A percentile compares a stretch with the other conserved stretches of the same genome.
These are phyloP conservation scores for Protaetia brevitarsis DNA, from an alignment of 1,140 invertebrate genomes.

Conservation along the genomic window DNA sequence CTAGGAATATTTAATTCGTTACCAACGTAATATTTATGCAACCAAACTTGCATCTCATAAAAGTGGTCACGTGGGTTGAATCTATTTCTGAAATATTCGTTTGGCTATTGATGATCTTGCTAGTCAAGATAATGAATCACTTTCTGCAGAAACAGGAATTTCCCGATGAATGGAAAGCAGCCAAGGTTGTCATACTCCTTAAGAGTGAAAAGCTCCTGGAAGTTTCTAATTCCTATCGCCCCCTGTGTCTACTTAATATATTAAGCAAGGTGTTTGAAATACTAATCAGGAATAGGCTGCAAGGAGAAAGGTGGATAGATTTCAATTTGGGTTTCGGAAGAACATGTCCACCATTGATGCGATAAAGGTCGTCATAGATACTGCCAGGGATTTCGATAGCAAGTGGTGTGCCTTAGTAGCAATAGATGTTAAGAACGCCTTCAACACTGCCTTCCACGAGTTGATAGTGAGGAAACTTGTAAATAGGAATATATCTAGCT, in stretches of 20 bases:
- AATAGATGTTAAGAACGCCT: constrained; percentile 33
- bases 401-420: constrained; percentile 25
- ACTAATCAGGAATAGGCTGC: not conserved
- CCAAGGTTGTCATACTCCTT: not conserved
- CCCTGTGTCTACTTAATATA: constrained; percentile 6
- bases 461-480: constrained; percentile 15
- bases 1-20: too few relatives aligned
- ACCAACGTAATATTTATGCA: too few relatives aligned
- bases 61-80: too few relatives aligned
- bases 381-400: not conserved
- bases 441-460: constrained; percentile 26
- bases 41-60: too few relatives aligned
- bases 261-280: constrained; percentile 8
- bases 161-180: not conserved
- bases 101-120: too few relatives aligned
- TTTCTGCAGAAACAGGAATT: not conserved
- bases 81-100: too few relatives aligned
- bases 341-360: constrained; percentile 13
- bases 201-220: not conserved
- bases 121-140: not conserved
- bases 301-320: not conserved
- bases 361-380: not conserved
- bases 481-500: not conserved
- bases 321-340: constrained; percentile 20
- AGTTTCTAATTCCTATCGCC: not conserved